A percentile compares a stretch with the other conserved stretches of the same genome.
Conservation (phyloP, 2,888 invertebrate genomes). For the Diarsia mendica region DNA sequence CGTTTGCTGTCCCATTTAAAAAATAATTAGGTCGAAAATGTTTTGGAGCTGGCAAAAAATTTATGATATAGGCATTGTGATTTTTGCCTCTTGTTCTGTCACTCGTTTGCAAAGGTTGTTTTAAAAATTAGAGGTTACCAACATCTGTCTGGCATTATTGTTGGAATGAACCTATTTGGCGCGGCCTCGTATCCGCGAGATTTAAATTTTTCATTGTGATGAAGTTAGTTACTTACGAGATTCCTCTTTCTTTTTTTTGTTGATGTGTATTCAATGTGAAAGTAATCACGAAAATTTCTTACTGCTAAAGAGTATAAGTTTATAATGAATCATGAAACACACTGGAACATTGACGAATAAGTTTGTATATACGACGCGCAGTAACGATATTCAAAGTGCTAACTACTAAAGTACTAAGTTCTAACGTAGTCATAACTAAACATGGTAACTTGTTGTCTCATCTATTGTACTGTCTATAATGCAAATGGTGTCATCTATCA, state of each 20-base stretch:
- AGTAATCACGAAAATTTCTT: conserved; percentile 1
- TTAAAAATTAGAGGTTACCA: background rate
- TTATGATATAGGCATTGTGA: conserved; percentile 3
- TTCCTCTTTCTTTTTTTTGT: background rate
- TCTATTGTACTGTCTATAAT: background rate
- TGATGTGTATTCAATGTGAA: background rate
- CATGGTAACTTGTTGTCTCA: conserved; percentile 10
- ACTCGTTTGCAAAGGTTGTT: background rate
- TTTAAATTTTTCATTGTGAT: background rate
- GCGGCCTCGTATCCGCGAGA: too few relatives aligned
- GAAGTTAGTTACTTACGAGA: background rate
- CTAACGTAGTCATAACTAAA: background rate
- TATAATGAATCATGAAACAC: conserved; percentile 19
- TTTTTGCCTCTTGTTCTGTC: background rate
- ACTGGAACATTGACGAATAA: conserved; percentile 4
- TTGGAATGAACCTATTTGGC: background rate
- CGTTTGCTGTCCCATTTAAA: conserved; percentile 23
- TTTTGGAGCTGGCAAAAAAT: conserved; percentile 6
- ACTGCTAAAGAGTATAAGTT: background rate
- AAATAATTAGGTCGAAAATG: conserved; percentile 35
- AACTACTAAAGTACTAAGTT: conserved; percentile 14
- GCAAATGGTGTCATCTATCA: background rate
- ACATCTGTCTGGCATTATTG: background rate
- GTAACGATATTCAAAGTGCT: background rate
- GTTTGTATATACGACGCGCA: background rate